Evolutionary conservation across 2,113 vertebrate species (phyloP), one percentile per base, ranked within the genome.

Genomic region (Grammomys surdaster): DNA sequence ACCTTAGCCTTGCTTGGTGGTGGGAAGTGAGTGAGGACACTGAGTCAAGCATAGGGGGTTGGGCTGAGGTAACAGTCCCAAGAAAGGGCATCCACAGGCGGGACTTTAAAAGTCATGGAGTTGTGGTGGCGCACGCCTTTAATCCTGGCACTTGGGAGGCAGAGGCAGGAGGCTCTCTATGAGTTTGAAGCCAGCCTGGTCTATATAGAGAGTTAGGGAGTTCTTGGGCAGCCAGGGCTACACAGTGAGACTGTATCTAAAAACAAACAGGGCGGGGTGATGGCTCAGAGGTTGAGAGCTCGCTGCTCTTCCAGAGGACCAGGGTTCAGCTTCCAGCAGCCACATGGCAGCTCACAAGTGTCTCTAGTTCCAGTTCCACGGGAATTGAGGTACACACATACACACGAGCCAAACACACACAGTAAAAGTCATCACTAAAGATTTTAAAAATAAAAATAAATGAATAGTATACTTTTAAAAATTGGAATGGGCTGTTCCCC

Each of bases 101-200:
- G 33, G 19, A 54, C 28, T 96, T 82, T 87, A 28, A 76, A 65
- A 81, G 63, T 72, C 14, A 14, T 33, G 76, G 73, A 26, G 73
- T 5, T 26, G 10, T 43, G 20, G 13, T 48, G 43, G 43, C 3
- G 0, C 14, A 31, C 0, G 24, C 7, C 43, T 77, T 77, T 77
- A 28, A 77, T 48, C 75, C 26, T 40, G 31, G 75, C 43, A 13
- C 75, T 77, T 14, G 26, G 75, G 43, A 31, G 26, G 26, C 75
- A 48, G 75, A 77, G 75, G 43, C 43, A 48, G 75, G 43, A 16
- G 43, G 2, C 26, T 48, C 75, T 76, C 24, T 60, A 24, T 76
- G 73, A 76, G 43, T 46, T 76, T 26, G 11, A 73, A 26, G 73
- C 73, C 3, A 46, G 36, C 36, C 33, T n/a, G 69, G 36, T 19